Evolutionary conservation across 2,888 invertebrate species (phyloP), one percentile per base, ranked within the genome.

Genomic region (Lasioglossum leucozonium): DNA sequence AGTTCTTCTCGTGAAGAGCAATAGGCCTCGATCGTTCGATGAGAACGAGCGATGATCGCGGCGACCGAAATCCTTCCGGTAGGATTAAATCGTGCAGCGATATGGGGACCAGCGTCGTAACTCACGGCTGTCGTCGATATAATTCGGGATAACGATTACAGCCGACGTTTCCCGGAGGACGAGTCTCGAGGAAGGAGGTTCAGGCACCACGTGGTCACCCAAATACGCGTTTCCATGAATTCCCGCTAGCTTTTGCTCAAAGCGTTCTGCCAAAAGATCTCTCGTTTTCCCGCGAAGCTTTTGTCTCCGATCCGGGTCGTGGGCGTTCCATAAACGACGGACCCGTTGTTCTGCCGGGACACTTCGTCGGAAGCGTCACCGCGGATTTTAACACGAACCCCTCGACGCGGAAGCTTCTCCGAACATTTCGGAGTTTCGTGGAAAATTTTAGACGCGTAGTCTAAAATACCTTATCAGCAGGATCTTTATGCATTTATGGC

Each of bases 211-310:
- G 51, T 51, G 51, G 1, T 3, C 51, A 51, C 51, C 51, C 51
- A 51, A 22, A 10, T 10, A 47, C 65, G 62, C 76, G 74, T 74
- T 88, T 88, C 87, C 75, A 40, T 18, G 89, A 89, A 88, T 62
- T 71, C 51, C 22, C 51, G 22, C 51, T 22, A 22, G 8, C 22
- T 51, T 22, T n/a, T 51, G 51, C 51, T 51, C 51, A 51, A 51
- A 51, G 51, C 22, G 51, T 51, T 51, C 51, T 51, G 51, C 51
- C 51, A 51, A 51, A 3, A 47, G 8, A 51, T 10, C n/a, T n/a
- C n/a, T n/a, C 85, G 85, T 82, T 88, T 89, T 88, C 73, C 73
- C 73, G 62, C 72, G 72, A 73, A 42, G 51, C 76, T 76, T 72
- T 83, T 76, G 73, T 84, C 47, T 6, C 58, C 16, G 69, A n/a